Conservation (phyloP, 2,797 vertebrate species). For the Linurgus olivaceus region DNA sequence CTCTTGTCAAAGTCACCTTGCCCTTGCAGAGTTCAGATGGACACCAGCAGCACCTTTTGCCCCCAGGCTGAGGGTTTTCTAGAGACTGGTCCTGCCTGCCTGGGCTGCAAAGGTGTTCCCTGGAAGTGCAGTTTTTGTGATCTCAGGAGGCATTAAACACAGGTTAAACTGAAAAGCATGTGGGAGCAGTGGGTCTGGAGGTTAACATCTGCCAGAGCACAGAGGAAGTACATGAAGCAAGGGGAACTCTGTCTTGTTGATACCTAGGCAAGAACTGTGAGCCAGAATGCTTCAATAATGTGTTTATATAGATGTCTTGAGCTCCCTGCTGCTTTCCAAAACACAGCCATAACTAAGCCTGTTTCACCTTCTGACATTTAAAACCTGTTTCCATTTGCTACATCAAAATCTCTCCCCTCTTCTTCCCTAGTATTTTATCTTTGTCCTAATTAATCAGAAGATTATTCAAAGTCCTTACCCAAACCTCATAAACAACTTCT, state of each 20-base stretch:
- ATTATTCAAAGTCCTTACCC: background rate
- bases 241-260: background rate
- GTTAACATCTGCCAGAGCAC: background rate
- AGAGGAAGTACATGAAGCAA: background rate
- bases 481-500: background rate
- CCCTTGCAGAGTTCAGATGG: background rate
- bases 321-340: background rate
- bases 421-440: background rate
- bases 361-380: background rate
- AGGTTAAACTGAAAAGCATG: rapidly evolving
- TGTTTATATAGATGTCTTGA: background rate
- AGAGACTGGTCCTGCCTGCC: background rate
- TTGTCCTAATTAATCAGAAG: background rate
- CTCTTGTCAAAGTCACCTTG: background rate
- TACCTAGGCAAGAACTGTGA: background rate
- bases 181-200: background rate
- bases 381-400: background rate
- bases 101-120: rapidly evolving
- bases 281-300: background rate
- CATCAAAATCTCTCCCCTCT: background rate
- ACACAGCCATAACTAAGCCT: background rate
- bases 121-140: background rate
- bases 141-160: background rate
- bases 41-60: background rate
- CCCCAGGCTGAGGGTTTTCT: background rate